These are phyloP conservation scores for Anoplius nigerrimus DNA, from an alignment of 2,888 invertebrate species.

Conservation along the genomic window DNA sequence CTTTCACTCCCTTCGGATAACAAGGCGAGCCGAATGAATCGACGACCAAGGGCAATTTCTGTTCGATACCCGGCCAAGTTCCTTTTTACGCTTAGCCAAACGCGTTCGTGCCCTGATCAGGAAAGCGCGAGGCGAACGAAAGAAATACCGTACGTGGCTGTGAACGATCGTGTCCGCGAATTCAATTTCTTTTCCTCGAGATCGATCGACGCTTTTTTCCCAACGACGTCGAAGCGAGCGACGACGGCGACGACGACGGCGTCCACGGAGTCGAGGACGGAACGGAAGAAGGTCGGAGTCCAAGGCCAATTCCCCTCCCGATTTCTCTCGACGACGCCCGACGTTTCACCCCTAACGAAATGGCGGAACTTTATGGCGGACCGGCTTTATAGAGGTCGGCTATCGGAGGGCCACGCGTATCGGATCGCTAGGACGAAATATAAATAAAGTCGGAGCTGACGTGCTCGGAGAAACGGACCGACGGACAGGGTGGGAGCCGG, in stretches of 20 bases:
- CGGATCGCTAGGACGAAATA: slow-evolving; percentile 11
- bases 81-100: no score
- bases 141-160: no score
- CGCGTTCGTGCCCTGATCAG: no score
- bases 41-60: no score
- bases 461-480: not conserved
- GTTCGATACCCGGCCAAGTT: no score
- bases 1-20: no score
- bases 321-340: slow-evolving; percentile 9
- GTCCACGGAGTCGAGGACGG: slow-evolving; percentile 5
- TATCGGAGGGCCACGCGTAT: slow-evolving; percentile 1
- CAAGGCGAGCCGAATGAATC: no score
- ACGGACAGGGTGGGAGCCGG: not conserved
- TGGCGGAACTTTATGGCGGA: slow-evolving; percentile 19
- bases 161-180: no score
- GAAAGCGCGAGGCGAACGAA: no score
- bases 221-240: slow-evolving; percentile 44
- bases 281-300: slow-evolving; percentile 8
- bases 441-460: slow-evolving; percentile 4
- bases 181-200: no score
- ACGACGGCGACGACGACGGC: slow-evolving; percentile 30
- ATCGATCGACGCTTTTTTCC: slow-evolving; percentile 48
- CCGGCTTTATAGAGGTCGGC: slow-evolving; percentile 21
- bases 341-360: slow-evolving; percentile 27
- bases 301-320: slow-evolving; percentile 21